phyloP scores from a whole-genome alignment of 2,888 invertebrate species.

The Pyrgus malvae region DNA sequence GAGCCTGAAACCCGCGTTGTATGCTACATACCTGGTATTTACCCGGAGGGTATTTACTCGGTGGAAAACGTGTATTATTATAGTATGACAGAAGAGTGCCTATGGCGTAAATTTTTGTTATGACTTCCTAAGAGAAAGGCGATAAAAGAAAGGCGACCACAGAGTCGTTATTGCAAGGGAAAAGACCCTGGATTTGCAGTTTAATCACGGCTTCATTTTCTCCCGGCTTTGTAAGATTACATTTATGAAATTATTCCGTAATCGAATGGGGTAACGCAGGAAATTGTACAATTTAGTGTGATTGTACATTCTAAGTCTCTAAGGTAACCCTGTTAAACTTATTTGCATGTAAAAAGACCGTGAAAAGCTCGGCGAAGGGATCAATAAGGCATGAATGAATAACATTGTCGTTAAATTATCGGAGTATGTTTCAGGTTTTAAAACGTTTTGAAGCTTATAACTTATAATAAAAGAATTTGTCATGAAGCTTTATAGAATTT shows the following conservation, averaged over 20 bases:
- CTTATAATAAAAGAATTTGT: background rate
- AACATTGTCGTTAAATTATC: constrained; percentile 10
- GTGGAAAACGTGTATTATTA: too few species aligned
- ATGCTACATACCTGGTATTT: too few species aligned
- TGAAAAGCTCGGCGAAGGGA: constrained; percentile 46
- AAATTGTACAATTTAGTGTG: constrained; percentile 9
- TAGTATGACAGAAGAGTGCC: too few species aligned
- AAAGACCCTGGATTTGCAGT: background rate
- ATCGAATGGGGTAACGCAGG: constrained; percentile 7
- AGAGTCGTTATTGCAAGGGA: background rate
- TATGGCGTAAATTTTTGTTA: too few species aligned
- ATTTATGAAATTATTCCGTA: background rate
- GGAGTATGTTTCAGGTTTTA: background rate
- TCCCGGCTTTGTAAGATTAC: background rate
- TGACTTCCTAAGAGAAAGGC: too few species aligned
- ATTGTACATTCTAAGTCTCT: constrained; percentile 34
- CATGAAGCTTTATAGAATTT: too few species aligned
- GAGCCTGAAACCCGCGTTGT: too few species aligned
- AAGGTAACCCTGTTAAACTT: constrained; percentile 40
- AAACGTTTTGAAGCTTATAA: background rate
- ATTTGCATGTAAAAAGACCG: constrained; percentile 62
- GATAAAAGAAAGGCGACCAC: background rate
- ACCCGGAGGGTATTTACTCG: too few species aligned
- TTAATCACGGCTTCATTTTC: background rate
- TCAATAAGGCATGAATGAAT: constrained; percentile 42